Evolutionary conservation across 2,888 invertebrate genomes (phyloP).

Genomic region (Synanthedon myopaeformis): DNA sequence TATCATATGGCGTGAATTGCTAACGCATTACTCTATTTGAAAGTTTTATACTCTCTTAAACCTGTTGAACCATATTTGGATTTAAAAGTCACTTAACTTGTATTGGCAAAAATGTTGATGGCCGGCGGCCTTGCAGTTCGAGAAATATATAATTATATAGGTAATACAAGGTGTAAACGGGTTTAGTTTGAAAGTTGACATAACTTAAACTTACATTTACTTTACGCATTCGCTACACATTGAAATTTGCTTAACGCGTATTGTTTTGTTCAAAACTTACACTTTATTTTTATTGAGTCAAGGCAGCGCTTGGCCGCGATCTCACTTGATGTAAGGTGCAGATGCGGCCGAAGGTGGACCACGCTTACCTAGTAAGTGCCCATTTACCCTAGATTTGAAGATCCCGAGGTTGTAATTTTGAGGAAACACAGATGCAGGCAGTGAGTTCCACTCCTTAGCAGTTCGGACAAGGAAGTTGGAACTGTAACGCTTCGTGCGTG

Average conservation of each 20-base stretch:
- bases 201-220: background rate
- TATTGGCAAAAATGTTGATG: background rate
- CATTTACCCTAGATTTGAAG: no score
- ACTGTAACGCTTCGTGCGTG: no score
- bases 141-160: background rate
- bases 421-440: no score
- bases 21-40: background rate
- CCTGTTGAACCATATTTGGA: background rate
- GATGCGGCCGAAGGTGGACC: no score
- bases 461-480: no score
- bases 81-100: background rate
- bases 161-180: background rate
- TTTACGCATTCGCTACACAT: background rate
- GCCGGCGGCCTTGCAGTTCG: background rate
- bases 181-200: background rate
- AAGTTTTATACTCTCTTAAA: background rate
- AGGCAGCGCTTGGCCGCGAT: no score
- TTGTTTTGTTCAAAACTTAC: background rate
- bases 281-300: no score
- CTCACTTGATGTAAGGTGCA: no score
- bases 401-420: no score
- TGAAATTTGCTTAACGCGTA: background rate
- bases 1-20: background rate
- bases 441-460: no score
- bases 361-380: no score